These are phyloP conservation scores for Plagodis pulveraria DNA, from an alignment of 2,888 invertebrate species.

Conservation along the genomic window DNA sequence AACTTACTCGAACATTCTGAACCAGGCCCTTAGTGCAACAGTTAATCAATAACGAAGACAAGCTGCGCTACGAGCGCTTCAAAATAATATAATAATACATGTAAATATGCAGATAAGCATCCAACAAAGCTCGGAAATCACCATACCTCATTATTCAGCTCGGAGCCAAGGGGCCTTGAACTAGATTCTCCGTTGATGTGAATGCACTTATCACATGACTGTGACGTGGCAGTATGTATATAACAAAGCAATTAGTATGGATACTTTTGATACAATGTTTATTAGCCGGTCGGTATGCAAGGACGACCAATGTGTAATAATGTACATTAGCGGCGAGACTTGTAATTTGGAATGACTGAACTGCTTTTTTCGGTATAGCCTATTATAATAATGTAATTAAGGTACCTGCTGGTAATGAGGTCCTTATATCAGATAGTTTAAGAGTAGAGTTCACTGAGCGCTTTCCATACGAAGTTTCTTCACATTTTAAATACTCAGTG, in stretches of 20 bases:
- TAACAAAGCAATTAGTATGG: constrained; percentile 36
- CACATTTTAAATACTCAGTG: too few relatives aligned
- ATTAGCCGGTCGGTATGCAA: constrained; percentile 31
- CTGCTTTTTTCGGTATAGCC: too few relatives aligned
- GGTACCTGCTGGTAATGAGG: too few relatives aligned
- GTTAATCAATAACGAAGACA: too few relatives aligned
- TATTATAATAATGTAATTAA: too few relatives aligned
- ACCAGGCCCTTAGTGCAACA: too few relatives aligned
- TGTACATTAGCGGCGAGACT: constrained; percentile 3
- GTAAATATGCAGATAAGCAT: neutral
- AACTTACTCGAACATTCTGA: too few relatives aligned
- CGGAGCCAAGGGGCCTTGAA: constrained; percentile 39
- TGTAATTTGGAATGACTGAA: constrained; percentile 10
- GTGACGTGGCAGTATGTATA: constrained; percentile 32
- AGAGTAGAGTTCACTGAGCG: too few relatives aligned
- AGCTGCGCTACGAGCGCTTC: too few relatives aligned
- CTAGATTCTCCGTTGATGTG: constrained; percentile 43
- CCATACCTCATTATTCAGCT: neutral
- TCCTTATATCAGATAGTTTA: too few relatives aligned
- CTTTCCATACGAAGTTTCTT: too few relatives aligned
- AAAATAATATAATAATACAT: too few relatives aligned
- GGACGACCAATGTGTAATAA: constrained; percentile 26
- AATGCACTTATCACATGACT: constrained; percentile 47
- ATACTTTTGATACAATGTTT: constrained; percentile 19
- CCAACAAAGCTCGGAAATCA: neutral